These are phyloP conservation scores for Periophthalmus magnuspinnatus DNA, from an alignment of 2,797 vertebrate species.

Conservation along the genomic window DNA sequence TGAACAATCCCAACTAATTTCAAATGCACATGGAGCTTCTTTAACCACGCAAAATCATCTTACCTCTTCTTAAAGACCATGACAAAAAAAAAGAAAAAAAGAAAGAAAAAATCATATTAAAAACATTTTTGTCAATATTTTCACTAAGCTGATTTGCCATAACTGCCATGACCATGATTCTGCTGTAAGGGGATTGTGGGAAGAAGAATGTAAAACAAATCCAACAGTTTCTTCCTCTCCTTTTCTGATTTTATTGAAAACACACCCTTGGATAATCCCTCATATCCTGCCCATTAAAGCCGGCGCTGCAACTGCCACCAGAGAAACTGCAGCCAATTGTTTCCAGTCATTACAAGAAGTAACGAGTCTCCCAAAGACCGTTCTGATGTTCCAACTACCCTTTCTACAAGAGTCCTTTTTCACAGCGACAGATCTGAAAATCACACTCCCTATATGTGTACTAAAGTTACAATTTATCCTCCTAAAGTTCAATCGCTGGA, in stretches of 20 bases:
- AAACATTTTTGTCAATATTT: background rate
- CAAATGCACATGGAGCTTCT: too few relatives aligned
- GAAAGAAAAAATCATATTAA: too few relatives aligned
- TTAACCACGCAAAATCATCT: background rate
- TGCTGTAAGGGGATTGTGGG: slow-evolving; percentile 31
- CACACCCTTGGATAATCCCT: slow-evolving; percentile 63
- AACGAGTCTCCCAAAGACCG: slow-evolving; percentile 60
- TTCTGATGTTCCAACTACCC: slow-evolving; percentile 24
- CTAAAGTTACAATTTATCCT: slow-evolving; percentile 9
- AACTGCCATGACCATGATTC: slow-evolving; percentile 2
- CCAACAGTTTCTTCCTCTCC: slow-evolving; percentile 22
- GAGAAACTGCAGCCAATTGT: slow-evolving; percentile 59
- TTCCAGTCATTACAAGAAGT: slow-evolving; percentile 63
- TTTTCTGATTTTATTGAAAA: slow-evolving; percentile 71
- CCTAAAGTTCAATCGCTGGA: slow-evolving; percentile 26
- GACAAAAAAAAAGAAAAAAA: background rate
- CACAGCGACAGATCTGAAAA: slow-evolving; percentile 13
- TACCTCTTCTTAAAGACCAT: background rate
- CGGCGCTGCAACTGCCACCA: slow-evolving; percentile 43
- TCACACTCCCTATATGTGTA: background rate
- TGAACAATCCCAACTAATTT: too few relatives aligned
- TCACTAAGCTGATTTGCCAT: slow-evolving; percentile 5
- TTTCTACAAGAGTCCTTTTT: slow-evolving; percentile 38
- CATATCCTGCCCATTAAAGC: slow-evolving; percentile 67
- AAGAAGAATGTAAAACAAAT: slow-evolving; percentile 30